Evolutionary conservation across 1,140 invertebrate genomes (phyloP).

Genomic region (Calephelis virginiensis): DNA sequence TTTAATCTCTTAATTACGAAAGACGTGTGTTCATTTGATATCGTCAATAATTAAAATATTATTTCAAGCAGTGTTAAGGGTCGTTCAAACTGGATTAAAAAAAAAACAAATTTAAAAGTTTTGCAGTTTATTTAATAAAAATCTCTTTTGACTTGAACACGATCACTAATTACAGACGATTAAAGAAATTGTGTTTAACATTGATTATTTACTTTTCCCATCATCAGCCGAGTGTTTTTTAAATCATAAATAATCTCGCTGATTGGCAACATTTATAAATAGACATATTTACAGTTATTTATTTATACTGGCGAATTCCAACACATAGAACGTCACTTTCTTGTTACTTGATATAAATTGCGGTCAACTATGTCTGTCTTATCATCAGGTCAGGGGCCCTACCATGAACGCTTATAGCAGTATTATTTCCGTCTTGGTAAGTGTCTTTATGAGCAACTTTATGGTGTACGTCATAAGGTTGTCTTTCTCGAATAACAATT

Average conservation of each 20-base stretch:
- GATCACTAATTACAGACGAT: conserved; percentile 74
- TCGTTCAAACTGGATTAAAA: background rate
- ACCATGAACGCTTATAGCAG: no score
- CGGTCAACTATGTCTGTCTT: no score
- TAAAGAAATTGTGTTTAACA: conserved; percentile 69
- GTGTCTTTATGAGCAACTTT: no score
- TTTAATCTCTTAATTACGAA: no score
- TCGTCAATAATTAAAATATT: no score
- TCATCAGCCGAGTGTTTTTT: conserved; percentile 62
- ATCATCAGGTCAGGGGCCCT: no score
- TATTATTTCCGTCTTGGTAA: no score
- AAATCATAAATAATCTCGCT: conserved; percentile 57
- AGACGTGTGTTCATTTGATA: no score
- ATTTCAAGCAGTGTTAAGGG: no score
- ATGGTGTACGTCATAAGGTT: no score
- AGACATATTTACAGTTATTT: conserved; percentile 47
- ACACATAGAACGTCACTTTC: background rate
- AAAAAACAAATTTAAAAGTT: conserved; percentile 36
- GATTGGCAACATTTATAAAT: conserved; percentile 42
- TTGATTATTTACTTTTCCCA: conserved; percentile 51
- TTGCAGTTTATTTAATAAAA: conserved; percentile 75
- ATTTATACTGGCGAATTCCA: conserved; percentile 8
- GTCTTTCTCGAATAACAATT: no score
- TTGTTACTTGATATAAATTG: background rate
- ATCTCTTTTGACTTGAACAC: conserved; percentile 77